Base-by-base conservation (phyloP, 2,797 vertebrate species). In the Sebastes miniatus region DNA sequence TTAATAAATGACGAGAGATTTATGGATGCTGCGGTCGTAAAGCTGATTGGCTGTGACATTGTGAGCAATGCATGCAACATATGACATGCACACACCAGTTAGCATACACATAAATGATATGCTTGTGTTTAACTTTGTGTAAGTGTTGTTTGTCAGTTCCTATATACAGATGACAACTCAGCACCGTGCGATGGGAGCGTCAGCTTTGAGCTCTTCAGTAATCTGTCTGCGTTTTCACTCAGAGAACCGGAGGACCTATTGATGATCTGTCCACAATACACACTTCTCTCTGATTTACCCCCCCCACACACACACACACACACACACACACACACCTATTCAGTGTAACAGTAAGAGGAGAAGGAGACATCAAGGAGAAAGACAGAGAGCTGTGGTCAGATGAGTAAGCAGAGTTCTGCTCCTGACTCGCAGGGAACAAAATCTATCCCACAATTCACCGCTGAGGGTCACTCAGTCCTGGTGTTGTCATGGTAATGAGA, bases 391-490 rank as follows among this genome's bases (percentile, higher is more conserved):
- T 81, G 65, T 57, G 78, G 83, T 69, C 76, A 80, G 87, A 93
- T 92, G 89, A 91, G 77, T 86, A 90, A 91, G 89, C 87, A 87
- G 61, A 81, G 87, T 90, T 83, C 86, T 86, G n/a, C 68, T 85
- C 39, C 52, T 68, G 80, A 75, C 80, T 76, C 10, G 18, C 34
- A 58, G 66, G 59, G 57, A 83, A 82, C 77, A 77, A 87, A 85
- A 83, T 74, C 61, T n/a, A 74, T 76, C 79, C 66, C 56, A 80
- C 79, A 83, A 82, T 83, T 80, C 76, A 81, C 47, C 1, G 22
- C 68, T 11, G 73, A 82, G 79, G 68, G 78, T 87, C 83, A 83
- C 57, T 79, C 68, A 75, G 67, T 79, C 74, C 70, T 25, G 8
- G 18, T 27, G 63, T 80, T 85, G 74, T 88, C 75, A 74, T 79